Evolutionary conservation across 2,797 vertebrate species (phyloP).

Genomic region (Chromis chromis): DNA sequence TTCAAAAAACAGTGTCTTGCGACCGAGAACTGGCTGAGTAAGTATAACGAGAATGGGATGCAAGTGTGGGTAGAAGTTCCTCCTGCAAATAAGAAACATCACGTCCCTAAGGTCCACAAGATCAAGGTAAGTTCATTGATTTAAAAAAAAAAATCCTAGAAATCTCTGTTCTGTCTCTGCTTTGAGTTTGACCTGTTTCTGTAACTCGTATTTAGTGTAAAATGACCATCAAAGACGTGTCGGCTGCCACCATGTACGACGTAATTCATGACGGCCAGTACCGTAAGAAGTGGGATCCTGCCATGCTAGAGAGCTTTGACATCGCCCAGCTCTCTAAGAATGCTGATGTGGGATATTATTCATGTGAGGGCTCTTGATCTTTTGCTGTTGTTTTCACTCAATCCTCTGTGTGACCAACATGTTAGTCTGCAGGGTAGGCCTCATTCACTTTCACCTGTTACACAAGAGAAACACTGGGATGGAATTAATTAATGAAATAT

Average conservation of each 20-base stretch:
- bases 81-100: slow-evolving; percentile 38
- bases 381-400: not conserved
- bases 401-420: not conserved
- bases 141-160: too few relatives aligned
- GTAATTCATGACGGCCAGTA: slow-evolving; percentile 83
- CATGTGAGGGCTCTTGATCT: slow-evolving; percentile 78
- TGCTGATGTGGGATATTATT: slow-evolving; percentile 85
- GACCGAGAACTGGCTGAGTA: slow-evolving; percentile 80
- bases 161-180: not conserved
- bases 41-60: slow-evolving; percentile 79
- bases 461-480: too few relatives aligned
- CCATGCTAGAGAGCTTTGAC: slow-evolving; percentile 82
- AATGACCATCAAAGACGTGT: slow-evolving; percentile 80
- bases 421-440: not conserved
- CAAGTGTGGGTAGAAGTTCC: slow-evolving; percentile 83
- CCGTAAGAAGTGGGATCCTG: slow-evolving; percentile 82
- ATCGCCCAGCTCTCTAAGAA: slow-evolving; percentile 80
- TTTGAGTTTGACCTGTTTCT: too few relatives aligned
- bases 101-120: slow-evolving; percentile 79
- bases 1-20: slow-evolving; percentile 83
- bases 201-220: slow-evolving; percentile 71
- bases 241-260: slow-evolving; percentile 84
- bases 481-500: too few relatives aligned
- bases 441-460: slow-evolving; percentile 1
- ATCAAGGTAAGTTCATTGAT: slow-evolving; percentile 84